Evolutionary conservation across 2,797 vertebrate species (phyloP), one percentile per base, ranked within the genome.

Genomic region (Schizopygopsis malacanthus): DNA sequence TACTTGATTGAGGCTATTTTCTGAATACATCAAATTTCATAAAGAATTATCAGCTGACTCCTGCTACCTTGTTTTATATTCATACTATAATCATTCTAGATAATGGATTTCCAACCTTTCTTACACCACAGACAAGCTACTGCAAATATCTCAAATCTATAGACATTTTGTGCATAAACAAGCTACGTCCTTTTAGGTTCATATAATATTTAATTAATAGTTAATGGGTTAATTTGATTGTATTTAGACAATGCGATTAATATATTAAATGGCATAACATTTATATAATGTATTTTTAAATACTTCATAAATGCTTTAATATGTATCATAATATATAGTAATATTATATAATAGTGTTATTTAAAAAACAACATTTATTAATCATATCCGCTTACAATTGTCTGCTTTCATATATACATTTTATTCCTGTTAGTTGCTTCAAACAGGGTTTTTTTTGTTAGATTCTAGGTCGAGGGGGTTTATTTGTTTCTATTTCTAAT

Each of bases 1-100:
- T 13, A 72, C 54, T 52, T 80, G 28, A 79, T 79, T 79, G 50
- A 45, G 41, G 25, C 45, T 20, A 28, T 82, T 70, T 70, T 71
- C 33, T 15, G 67, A 22, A 39, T 65, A 5, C 59, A 33, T n/a
- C 11, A 67, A 56, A 78, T 70, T 43, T 56, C n/a, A 54, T 70
- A 56, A 63, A 61, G n/a, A 72, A 10, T 22, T 69, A 56, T 69
- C 73, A 41, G 20, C 16, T 67, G 59, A 69, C 56, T 82, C 18
- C 15, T 28, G 25, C 37, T 37, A 45, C 43, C 70, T 28, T 75
- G 59, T 65, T 67, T 45, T 45, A 43, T 33, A 50, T 54, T 50
- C 33, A 28, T 54, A 25, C 4, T 77, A 77, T 28, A 54, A 54
- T 16, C 11, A 33, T 79, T 25, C 11, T 69, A 41, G 10, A 56